These are phyloP conservation scores for Syncerus caffer DNA, from an alignment of 2,797 vertebrate species.

Conservation along the genomic window DNA sequence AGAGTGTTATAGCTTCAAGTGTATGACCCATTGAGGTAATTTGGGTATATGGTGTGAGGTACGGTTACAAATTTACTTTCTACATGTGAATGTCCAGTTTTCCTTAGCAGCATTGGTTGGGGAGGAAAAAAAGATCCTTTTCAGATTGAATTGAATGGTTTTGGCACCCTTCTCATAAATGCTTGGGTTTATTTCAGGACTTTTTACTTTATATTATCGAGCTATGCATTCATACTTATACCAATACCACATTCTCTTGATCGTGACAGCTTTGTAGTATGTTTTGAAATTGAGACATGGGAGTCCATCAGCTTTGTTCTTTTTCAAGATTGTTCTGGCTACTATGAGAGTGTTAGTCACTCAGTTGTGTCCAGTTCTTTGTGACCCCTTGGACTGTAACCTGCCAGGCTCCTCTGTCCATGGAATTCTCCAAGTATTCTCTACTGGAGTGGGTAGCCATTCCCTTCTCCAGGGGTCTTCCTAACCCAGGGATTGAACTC, in stretches of 20 bases:
- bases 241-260: neutral
- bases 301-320: neutral
- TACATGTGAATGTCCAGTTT: neutral
- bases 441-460: neutral
- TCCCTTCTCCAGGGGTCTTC: neutral
- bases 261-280: neutral
- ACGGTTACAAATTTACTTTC: neutral
- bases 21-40: neutral
- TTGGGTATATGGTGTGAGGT: neutral
- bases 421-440: neutral
- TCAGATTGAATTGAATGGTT: neutral
- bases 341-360: neutral
- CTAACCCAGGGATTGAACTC: neutral
- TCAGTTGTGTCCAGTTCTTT: neutral
- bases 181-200: neutral
- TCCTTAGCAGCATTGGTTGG: neutral
- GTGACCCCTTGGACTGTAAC: neutral
- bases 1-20: neutral
- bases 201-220: neutral
- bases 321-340: neutral
- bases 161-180: neutral
- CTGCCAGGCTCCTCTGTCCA: neutral
- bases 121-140: neutral
- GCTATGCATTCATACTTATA: neutral
- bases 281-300: neutral